Base-by-base conservation (phyloP, 2,888 invertebrate genomes). In the Nephrotoma appendiculata region DNA sequence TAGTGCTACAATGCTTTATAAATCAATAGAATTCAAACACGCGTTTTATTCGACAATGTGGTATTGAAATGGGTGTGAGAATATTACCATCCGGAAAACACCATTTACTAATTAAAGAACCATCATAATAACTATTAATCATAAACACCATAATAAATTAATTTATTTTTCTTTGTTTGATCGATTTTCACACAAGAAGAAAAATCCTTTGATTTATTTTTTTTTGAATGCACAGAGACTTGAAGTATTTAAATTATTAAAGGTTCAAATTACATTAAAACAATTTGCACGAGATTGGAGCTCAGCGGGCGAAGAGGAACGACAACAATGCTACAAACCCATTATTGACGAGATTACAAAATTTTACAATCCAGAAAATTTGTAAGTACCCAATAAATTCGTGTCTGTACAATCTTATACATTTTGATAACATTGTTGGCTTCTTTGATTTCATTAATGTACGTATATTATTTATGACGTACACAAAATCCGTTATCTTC, bases 251-350 rank as follows among this genome's bases (percentile, higher is more conserved):
- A 90, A 91, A 91, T 90, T 90, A 90, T 91, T 91, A 90, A 91
- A 98, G 93, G 97, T 99, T 48, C 97, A 98, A 91, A 96, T 97
- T 19, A 98, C 98, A 2, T 92, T 99, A 88, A 98, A 98, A 91
- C 98, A 99, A 91, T 94, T 99, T 89, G 97, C 97, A n/a, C 93
- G 99, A 0, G 99, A 99, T 90, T 99, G 99, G 99, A 98, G 98
- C 89, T 92, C 93, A 0, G 95, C 95, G 88, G 98, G 99, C 0
- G 94, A 94, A 0, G 92, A 93, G 4, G 99, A 99, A 91, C 92
- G 99, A 43, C 93, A 94, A 57, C 95, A 96, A 87, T 98, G 98
- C 89, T 99, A 99, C 91, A 94, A 94, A 88, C 98, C 98, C 0
- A 97, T 99, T 85, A 93, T 99, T 15, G 94, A 96, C 84, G 97